Evolutionary conservation across 2,888 invertebrate species (phyloP).

Genomic region (Eupithecia insigniata): DNA sequence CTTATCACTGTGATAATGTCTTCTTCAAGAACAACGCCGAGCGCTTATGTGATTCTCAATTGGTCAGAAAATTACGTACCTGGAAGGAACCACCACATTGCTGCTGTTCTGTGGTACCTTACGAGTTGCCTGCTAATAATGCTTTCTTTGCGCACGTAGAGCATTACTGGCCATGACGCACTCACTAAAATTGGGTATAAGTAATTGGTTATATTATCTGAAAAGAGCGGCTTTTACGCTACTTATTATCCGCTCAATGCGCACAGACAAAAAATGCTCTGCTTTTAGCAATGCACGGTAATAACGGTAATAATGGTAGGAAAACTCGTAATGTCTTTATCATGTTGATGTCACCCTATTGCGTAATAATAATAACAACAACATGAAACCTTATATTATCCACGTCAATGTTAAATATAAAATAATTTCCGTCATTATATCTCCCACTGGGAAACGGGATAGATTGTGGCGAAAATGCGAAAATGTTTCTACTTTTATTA

Average conservation of each 20-base stretch:
- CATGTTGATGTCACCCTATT: conserved; percentile 17
- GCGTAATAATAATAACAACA: conserved; percentile 22
- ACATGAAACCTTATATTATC: conserved; percentile 24
- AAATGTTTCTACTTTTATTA: conserved; percentile 21
- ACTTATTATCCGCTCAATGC: conserved; percentile 2
- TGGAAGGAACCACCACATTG: not conserved
- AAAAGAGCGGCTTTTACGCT: conserved; percentile 6
- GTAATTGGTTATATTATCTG: not conserved
- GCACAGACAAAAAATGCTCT: not conserved
- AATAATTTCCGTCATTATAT: conserved; percentile 18
- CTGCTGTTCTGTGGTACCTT: not conserved
- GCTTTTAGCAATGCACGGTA: conserved; percentile 9
- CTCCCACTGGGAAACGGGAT: conserved; percentile 13
- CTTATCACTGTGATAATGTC: not conserved
- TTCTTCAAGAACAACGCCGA: no score
- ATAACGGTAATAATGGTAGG: not conserved
- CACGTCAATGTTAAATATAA: conserved; percentile 19
- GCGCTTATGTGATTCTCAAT: no score
- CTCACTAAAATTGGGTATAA: not conserved
- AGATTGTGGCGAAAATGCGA: conserved; percentile 17
- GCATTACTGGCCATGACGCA: not conserved
- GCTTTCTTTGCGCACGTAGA: not conserved
- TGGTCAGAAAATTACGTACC: no score
- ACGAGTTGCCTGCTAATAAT: not conserved
- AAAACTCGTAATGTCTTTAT: conserved; percentile 20